Base-by-base conservation (phyloP, 2,797 vertebrate species). In the Siniperca undulata region DNA sequence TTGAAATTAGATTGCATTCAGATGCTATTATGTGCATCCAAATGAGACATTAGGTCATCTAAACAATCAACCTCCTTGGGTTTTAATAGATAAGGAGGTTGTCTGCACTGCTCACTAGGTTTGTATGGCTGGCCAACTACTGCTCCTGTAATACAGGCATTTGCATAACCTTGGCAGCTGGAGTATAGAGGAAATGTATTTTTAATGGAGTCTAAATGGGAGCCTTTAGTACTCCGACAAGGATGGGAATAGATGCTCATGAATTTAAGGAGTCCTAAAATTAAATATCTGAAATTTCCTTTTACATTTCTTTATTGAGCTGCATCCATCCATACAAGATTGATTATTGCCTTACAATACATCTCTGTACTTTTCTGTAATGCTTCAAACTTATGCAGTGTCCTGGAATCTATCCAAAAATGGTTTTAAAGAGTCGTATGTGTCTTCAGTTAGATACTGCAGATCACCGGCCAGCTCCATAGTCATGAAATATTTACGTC, bases 161-260 rank as follows among this genome's bases (percentile, higher is more conserved):
- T 95, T 92, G 87, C 92, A 91, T 94, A 93, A 86, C 83, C 85
- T 86, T 90, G 85, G 84, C 91, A 87, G 89, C 70, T 74, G 81
- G 86, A 85, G 69, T 79, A 84, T 85, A 62, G 82, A 76, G 80
- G 78, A 76, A 91, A 94, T 93, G 83, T 86, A 82, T 92, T 91
- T 93, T 94, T 92, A 95, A 95, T 92, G 85, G 91, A 87, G 81
- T 88, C 81, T 91, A 93, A 94, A 93, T 91, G 88, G 78, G 56
- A 86, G 80, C 81, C 80, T 91, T 91, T 86, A 92, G 89, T 60
- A 42, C 75, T 67, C 38, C 14, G 36, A 87, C 34, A 58, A 91
- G 74, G 78, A 91, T 76, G 50, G 80, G 70, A 90, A 90, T 76
- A 89, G 77, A 92, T 83, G 85, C 85, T 78, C 60, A 76, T 87